These are phyloP conservation scores for Diuraphis noxia DNA, from an alignment of 1,140 invertebrate genomes.

Conservation along the genomic window DNA sequence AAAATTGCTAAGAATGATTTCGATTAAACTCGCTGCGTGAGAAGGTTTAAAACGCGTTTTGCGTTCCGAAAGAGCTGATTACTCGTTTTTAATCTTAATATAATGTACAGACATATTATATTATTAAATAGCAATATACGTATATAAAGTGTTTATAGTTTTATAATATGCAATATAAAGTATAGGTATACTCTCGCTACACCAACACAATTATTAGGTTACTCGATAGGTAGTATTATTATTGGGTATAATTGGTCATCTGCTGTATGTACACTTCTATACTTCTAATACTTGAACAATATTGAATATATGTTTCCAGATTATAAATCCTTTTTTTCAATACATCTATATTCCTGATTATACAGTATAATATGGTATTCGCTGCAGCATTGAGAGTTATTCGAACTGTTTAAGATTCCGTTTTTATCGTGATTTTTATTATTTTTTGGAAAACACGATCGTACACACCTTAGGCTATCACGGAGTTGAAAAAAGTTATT, in stretches of 20 bases:
- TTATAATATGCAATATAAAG: background rate
- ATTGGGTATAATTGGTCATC: background rate
- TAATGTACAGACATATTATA: background rate
- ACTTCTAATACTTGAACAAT: too few species aligned
- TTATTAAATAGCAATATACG: too few species aligned
- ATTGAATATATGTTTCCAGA: background rate
- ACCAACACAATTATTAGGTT: slow-evolving; percentile 8
- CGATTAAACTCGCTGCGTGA: background rate
- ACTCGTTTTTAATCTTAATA: background rate
- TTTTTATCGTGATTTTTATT: background rate
- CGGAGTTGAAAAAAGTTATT: background rate
- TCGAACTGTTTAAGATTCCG: background rate
- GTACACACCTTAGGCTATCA: background rate
- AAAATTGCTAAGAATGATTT: background rate
- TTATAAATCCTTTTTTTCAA: background rate
- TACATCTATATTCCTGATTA: background rate
- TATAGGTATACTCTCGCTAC: background rate
- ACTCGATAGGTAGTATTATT: background rate
- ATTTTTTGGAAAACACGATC: background rate
- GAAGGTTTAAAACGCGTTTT: background rate
- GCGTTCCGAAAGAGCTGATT: background rate
- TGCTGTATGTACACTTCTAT: background rate
- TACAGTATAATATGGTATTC: background rate
- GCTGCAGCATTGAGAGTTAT: background rate
- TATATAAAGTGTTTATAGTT: background rate